Evolutionary conservation across 23 tunicate species (phyloP), one percentile per base, ranked within the genome.

Genomic region (Phallusia fumigata): DNA sequence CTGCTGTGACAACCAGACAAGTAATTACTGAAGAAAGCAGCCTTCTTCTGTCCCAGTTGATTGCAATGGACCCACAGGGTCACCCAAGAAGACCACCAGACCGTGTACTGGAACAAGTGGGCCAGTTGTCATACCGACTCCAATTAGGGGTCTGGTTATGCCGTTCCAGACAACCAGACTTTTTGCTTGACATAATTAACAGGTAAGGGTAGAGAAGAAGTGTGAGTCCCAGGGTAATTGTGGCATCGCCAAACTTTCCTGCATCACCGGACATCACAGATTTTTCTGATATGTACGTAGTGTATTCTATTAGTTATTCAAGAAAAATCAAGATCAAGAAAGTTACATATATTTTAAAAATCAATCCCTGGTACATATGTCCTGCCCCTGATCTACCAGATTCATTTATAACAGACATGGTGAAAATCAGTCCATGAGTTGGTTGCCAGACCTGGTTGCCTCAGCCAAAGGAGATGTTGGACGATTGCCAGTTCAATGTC

Each of bases 1-100:
- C 98, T 50, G 97, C 97, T 64, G 97, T 92, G 53, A 93, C 90
- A 19, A 93, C 97, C 0, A 84, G 80, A 33, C 75, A 84, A 19
- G 88, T 85, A 2, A 87, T 94, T 21, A 94, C 94, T 2, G 95
- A 94, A 51, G 85, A 83, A 50, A 47, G 85, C 49, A 89, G 94
- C 53, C 73, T 94, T 28, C 83, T 94, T 19, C 82, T 94, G 83
- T 83, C 98, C 51, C 98, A 94, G 76, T 80, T 94, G 33, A 86
- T 94, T 47, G 88, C 94, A 1, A 83, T 92, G 97, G 97, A 92
- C 74, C 85, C 91, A 18, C 89, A 86, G 24, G 94, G 93, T 18
- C 88, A 92, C 35, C 88, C 90, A 16, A 81, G 90, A 8, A 84
- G 98, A 45, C 98, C 94, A 13, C 98, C 98, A 36, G 98, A 89